These are phyloP conservation scores for Notoglanidium macrostoma DNA, from an alignment of 2,797 vertebrate genomes.

Conservation along the genomic window DNA sequence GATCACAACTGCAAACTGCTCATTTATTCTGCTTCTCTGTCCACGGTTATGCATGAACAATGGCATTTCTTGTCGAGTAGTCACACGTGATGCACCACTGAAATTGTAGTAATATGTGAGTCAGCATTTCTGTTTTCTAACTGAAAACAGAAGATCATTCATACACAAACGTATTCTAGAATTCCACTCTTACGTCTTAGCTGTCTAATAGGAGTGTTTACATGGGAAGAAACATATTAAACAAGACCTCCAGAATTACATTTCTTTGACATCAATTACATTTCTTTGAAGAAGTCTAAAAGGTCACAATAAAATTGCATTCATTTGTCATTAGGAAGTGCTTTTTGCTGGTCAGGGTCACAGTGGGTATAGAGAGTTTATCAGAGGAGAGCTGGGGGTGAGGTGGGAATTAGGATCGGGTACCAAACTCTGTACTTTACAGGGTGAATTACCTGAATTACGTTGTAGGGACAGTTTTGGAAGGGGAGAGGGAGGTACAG, in stretches of 20 bases:
- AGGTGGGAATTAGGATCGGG: neutral
- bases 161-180: neutral
- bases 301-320: neutral
- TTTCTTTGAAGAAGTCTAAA: neutral
- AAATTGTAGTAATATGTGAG: neutral
- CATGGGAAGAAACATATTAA: neutral
- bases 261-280: neutral
- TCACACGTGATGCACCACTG: neutral
- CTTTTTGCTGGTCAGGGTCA: neutral
- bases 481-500: no score
- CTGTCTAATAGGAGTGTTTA: slow-evolving; percentile 1
- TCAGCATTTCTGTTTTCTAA: neutral
- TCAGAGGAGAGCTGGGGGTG: neutral
- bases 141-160: neutral
- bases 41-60: neutral
- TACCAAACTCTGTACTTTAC: no score
- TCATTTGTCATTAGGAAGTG: neutral
- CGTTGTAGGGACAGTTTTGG: no score
- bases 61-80: neutral
- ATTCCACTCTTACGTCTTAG: neutral
- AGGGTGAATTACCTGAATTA: no score
- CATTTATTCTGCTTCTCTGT: neutral
- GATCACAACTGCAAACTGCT: neutral
- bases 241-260: neutral
- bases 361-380: neutral